Percentiles rank a stretch among this genome's conserved stretches.
Conservation (phyloP, 2,888 invertebrate species). For the Eristalis arbustorum region DNA sequence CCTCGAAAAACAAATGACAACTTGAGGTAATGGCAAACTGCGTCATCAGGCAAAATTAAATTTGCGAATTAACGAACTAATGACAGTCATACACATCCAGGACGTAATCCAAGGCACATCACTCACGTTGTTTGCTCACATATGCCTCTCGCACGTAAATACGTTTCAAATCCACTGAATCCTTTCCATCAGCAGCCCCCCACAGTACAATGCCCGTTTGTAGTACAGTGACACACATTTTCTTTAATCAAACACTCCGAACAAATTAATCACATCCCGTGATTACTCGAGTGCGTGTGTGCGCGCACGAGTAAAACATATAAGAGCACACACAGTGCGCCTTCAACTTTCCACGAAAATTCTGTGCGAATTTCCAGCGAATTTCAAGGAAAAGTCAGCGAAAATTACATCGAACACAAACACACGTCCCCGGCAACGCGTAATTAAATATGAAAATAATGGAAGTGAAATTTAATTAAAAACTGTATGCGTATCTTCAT, state of each 20-base stretch:
- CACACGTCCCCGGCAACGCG: slow-evolving; percentile 18
- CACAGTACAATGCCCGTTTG: neutral
- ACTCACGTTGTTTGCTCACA: neutral
- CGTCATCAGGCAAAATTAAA: neutral
- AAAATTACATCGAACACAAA: slow-evolving; percentile 22
- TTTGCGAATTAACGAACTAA: neutral
- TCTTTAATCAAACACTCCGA: neutral
- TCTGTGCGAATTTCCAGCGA: neutral
- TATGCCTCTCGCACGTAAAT: neutral
- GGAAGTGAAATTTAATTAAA: slow-evolving; percentile 66
- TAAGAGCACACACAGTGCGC: neutral
- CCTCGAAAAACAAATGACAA: too few relatives aligned
- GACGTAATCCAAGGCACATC: neutral
- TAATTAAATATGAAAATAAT: slow-evolving; percentile 70
- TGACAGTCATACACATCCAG: neutral
- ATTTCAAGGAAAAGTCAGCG: slow-evolving; percentile 36
- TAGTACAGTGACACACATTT: neutral
- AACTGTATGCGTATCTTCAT: slow-evolving; percentile 60
- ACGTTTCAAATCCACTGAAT: neutral
- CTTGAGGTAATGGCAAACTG: neutral
- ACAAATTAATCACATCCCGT: neutral
- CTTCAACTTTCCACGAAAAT: neutral
- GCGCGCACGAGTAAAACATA: neutral
- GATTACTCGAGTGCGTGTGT: neutral
- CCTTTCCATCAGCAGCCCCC: neutral